Evolutionary conservation across 2,113 vertebrate species (phyloP), one percentile per base, ranked within the genome.

Genomic region (Triplophysa tibetana): DNA sequence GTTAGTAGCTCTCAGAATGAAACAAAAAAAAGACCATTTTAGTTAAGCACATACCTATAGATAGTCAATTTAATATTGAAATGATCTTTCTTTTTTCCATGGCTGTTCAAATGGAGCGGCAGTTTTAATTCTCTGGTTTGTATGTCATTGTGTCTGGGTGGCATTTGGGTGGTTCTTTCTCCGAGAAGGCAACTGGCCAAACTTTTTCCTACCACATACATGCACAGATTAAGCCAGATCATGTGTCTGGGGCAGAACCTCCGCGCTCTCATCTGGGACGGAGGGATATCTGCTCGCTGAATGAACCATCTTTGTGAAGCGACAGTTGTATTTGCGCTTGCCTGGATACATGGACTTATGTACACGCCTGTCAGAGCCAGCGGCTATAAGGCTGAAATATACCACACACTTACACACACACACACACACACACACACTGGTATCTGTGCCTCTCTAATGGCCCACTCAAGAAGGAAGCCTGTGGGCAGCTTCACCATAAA

Each of bases 391-490:
- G 6, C 6, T 6, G 33, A 38, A 38, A 38, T 7, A 38, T 38
- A 38, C 33, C 5, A 67, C 29, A 50, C 45, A 50, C 52, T n/a
- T n/a, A 29, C 79, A 85, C 64, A 86, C 50, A 16, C 68, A 83
- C 88, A n/a, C n/a, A n/a, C 45, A 50, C 52, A 29, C 79, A 85
- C 64, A 86, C 50, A 16, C 68, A 83, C 88, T 88, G 85, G 85
- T 88, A 85, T 50, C 33, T 38, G 33, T 38, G 33, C 33, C 5
- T 38, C 33, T 38, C 33, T 38, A 38, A 38, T 7, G 33, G 6
- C 33, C 33, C 33, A 38, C 33, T 38, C 33, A 38, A 38, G 33
- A 38, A 38, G 33, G 33, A 38, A 38, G 33, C 50, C n/a, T 65
- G 65, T 68, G 60, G 65, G 54, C 29, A 65, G 13, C 43, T 61